Conservation (phyloP, 2,797 vertebrate species). For the Eleutherodactylus coqui region DNA sequence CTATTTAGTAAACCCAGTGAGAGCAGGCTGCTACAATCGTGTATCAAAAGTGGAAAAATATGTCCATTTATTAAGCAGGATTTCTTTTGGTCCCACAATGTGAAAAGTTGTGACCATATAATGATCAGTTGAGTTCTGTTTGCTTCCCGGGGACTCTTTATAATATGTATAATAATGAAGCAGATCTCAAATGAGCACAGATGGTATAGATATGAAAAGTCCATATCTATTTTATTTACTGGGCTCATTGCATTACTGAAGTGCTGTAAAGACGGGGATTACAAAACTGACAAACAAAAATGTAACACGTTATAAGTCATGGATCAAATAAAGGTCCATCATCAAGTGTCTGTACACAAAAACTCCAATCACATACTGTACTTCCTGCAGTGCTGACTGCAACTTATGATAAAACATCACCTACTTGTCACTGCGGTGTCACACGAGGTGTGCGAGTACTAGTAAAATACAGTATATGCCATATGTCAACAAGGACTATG, state of each 20-base stretch:
- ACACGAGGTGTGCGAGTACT: neutral
- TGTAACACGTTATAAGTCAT: too few relatives aligned
- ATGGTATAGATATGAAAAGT: too few relatives aligned
- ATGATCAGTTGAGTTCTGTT: neutral
- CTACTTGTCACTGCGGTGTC: neutral
- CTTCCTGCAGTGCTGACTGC: neutral
- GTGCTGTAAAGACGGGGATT: neutral
- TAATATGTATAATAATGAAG: neutral
- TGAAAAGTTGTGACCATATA: neutral
- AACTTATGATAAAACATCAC: neutral
- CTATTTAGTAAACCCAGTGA: neutral
- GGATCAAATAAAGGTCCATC: neutral
- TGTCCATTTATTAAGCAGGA: neutral
- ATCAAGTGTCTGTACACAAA: neutral
- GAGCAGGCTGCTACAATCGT: neutral
- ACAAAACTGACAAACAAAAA: too few relatives aligned
- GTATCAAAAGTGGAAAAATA: neutral
- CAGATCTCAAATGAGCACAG: neutral
- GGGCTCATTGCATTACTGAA: neutral
- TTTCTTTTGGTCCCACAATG: neutral
- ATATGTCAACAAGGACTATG: neutral
- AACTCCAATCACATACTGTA: neutral
- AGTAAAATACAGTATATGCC: neutral
- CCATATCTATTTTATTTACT: neutral
- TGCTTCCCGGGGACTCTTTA: neutral